Conservation (phyloP, 1,140 invertebrate genomes). For the Neodiprion virginianus region DNA sequence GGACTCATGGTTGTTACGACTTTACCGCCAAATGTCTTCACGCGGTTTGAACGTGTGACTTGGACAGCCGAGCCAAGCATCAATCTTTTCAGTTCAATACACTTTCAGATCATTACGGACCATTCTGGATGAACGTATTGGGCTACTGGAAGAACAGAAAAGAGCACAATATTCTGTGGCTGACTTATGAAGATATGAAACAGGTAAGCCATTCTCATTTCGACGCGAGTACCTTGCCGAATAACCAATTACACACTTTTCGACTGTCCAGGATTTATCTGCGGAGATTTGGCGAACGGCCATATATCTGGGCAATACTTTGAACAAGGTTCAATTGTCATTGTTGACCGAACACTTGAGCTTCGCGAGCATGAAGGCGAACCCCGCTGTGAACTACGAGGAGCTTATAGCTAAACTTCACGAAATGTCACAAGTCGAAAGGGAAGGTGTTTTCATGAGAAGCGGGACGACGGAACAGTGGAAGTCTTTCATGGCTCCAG, state of each 20-base stretch:
- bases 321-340: conserved; percentile 61
- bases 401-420: conserved; percentile 53
- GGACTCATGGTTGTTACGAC: no score
- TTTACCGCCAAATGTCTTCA: no score
- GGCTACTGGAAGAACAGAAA: conserved; percentile 66
- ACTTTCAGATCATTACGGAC: conserved; percentile 61
- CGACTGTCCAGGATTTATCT: conserved; percentile 61
- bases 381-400: conserved; percentile 76
- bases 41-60: no score
- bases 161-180: conserved; percentile 66
- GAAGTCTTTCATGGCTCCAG: conserved; percentile 66
- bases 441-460: conserved; percentile 67
- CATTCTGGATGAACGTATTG: conserved; percentile 68
- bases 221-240: not conserved
- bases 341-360: conserved; percentile 67
- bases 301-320: conserved; percentile 64
- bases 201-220: conserved; percentile 42
- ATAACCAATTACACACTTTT: conserved; percentile 38
- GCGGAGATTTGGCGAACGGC: conserved; percentile 66
- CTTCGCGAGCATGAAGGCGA: conserved; percentile 74
- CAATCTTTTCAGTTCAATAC: not conserved
- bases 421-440: conserved; percentile 51
- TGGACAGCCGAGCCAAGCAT: no score
- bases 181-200: conserved; percentile 75
- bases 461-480: conserved; percentile 71